phyloP scores from a whole-genome alignment of 2,113 vertebrate genomes.

The Mungos mungo region DNA sequence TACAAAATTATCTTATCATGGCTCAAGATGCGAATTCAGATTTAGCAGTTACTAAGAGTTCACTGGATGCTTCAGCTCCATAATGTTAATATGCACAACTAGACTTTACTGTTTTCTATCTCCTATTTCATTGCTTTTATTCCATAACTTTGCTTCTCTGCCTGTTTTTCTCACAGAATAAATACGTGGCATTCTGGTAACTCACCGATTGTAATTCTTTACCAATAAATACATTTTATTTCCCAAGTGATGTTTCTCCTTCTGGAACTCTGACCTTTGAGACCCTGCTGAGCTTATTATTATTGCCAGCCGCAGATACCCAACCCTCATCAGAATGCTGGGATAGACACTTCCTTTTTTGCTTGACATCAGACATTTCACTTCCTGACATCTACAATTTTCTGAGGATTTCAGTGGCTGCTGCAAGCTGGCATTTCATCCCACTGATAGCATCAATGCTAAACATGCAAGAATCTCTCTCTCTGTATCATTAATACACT shows the following conservation, averaged over 20 bases:
- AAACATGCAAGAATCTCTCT: neutral
- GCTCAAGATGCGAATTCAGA: neutral
- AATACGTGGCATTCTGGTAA: constrained; percentile 9
- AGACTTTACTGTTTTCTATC: neutral
- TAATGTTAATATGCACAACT: neutral
- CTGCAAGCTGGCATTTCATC: neutral
- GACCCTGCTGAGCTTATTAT: constrained; percentile 26
- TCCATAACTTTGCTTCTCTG: neutral
- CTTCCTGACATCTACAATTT: constrained; percentile 57
- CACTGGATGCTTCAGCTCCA: neutral
- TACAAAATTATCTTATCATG: neutral
- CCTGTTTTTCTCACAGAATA: neutral
- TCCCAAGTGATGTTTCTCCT: constrained; percentile 16
- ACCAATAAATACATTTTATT: constrained; percentile 4
- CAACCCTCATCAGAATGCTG: neutral
- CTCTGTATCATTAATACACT: neutral
- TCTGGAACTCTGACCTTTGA: constrained; percentile 32
- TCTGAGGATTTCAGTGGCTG: constrained; percentile 25
- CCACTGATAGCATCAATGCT: neutral
- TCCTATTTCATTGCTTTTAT: neutral
- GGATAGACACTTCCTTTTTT: constrained; percentile 9
- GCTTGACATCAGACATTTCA: constrained; percentile 43
- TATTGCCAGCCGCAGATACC: neutral
- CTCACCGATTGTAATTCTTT: constrained; percentile 47
- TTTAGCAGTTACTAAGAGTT: neutral